phyloP scores from a whole-genome alignment of 2,797 vertebrate genomes.

The Aulostomus chinensis region DNA sequence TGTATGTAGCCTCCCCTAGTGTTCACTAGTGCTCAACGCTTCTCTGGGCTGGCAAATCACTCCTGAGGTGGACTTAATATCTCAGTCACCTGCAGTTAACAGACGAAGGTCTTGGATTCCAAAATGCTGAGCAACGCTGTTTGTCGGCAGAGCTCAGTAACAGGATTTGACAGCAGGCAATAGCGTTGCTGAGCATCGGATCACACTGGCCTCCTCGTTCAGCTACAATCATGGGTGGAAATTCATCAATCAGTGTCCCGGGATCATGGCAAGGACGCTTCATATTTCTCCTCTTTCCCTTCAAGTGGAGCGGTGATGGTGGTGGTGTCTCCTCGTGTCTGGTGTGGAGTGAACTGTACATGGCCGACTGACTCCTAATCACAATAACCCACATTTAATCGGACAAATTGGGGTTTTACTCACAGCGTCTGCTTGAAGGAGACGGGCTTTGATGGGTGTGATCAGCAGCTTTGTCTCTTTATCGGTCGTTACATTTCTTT shows the following conservation, averaged over 20 bases:
- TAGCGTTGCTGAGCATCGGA: conserved; percentile 44
- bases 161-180: not conserved
- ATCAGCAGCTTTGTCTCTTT: not conserved
- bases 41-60: conserved; percentile 50
- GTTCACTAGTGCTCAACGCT: conserved; percentile 21
- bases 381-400: conserved; percentile 11
- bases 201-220: conserved; percentile 26
- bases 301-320: conserved; percentile 33
- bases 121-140: conserved; percentile 42
- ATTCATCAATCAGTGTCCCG: conserved; percentile 8
- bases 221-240: conserved; percentile 34
- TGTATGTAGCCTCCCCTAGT: conserved; percentile 82
- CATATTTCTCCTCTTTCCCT: conserved; percentile 21
- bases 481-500: conserved; percentile 8
- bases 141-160: conserved; percentile 1
- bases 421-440: conserved; percentile 1
- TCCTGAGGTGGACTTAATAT: conserved; percentile 12
- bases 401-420: conserved; percentile 13
- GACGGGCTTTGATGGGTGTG: not conserved
- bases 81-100: conserved; percentile 27
- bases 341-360: not conserved
- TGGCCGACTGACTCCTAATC: not conserved
- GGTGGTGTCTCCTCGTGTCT: conserved; percentile 11
- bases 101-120: conserved; percentile 24
- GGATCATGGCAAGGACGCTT: conserved; percentile 16